These are phyloP conservation scores for Acanthococcus lagerstroemiae DNA, from an alignment of 2,888 invertebrate genomes.

Conservation along the genomic window DNA sequence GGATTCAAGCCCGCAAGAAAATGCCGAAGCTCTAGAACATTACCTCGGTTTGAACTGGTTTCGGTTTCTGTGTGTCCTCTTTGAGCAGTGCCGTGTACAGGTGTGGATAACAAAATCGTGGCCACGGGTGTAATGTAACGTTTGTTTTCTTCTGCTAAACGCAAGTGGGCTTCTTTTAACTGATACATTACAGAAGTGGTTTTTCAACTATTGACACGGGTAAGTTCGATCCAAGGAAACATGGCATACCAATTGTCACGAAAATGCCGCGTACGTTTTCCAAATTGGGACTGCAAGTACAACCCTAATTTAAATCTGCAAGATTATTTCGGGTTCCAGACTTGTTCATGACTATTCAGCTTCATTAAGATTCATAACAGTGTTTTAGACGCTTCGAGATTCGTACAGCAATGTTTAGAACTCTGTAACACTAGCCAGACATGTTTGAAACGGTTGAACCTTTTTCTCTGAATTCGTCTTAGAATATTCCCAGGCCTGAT, in stretches of 20 bases:
- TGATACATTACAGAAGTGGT: background rate
- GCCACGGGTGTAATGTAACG: background rate
- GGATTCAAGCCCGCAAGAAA: background rate
- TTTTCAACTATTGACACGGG: background rate
- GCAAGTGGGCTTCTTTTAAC: background rate
- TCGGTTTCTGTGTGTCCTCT: background rate
- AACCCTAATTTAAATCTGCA: background rate
- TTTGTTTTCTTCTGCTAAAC: background rate
- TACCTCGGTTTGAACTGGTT: background rate
- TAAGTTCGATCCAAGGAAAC: background rate
- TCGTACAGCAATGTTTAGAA: too few relatives aligned
- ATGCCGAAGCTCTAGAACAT: background rate
- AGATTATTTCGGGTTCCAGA: too few relatives aligned
- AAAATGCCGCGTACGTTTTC: background rate
- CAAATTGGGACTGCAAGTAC: background rate
- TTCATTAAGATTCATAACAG: too few relatives aligned
- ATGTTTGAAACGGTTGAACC: too few relatives aligned
- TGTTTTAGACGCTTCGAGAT: too few relatives aligned
- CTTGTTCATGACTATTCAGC: too few relatives aligned
- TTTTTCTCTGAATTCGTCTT: too few relatives aligned
- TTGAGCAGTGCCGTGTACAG: background rate
- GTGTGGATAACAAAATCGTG: background rate
- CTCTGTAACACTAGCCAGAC: too few relatives aligned
- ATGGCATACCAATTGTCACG: background rate
- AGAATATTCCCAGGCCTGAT: too few relatives aligned